Base-by-base conservation (phyloP, 2,113 vertebrate species). In the Helogale parvula region DNA sequence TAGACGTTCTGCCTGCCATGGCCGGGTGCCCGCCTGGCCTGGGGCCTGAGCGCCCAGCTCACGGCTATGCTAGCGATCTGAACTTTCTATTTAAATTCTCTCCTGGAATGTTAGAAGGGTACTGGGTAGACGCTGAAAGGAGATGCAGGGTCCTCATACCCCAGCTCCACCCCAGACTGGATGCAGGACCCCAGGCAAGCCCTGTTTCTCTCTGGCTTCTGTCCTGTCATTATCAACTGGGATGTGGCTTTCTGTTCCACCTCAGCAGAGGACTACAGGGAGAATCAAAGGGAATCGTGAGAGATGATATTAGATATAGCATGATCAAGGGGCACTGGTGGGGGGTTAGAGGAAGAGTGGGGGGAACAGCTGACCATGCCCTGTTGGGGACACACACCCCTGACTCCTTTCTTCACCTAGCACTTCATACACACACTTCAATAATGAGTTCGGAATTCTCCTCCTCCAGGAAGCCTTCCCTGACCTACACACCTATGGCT, bases 381-480 rank as follows among this genome's bases (percentile, higher is more conserved):
- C 16, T 45, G 5, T 45, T 15, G 63, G 52, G 38, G 31, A 2
- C 13, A 60, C 13, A 86, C 11, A 50, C 33, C 54, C 27, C 87
- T 45, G 57, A 14, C 25, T 41, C 68, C 63, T 66, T 94, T 85
- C 85, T 90, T 94, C 63, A 89, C 54, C 10, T 63, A 71, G 57
- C 16, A 87, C 80, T 47, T 79, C 35, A 68, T 3, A 71, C 69
- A 33, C 19, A 35, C 3, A 65, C 16, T 60, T 65, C 29, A 21
- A 10, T 33, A 14, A 11, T 65, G 38, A 82, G 33, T 93, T 41
- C 88, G 66, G 60, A 35, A 81, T 72, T 91, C 33, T 93, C 11
- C 25, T 86, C 72, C 89, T 93, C 66, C 63, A 80, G 66, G 45
- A 94, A 96, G 85, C n/a, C 50, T 74, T 68, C 38, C 38, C 21